Conservation (phyloP, 2,888 invertebrate genomes). For the Synanthedon myopaeformis region DNA sequence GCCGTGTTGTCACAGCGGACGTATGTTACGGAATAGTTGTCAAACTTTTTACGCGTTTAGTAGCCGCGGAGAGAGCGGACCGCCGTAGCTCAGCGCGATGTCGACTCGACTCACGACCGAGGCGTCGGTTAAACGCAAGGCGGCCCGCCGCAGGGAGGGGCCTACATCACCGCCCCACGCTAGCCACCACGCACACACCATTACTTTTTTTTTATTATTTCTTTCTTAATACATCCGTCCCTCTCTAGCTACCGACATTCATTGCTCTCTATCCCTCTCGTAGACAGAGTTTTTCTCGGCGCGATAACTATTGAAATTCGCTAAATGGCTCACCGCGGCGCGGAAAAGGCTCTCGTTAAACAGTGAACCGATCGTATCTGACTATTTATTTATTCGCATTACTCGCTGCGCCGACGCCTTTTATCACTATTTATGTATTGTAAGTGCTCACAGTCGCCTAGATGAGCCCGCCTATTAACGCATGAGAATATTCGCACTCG, state of each 20-base stretch:
- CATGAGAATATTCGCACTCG: conserved; percentile 32
- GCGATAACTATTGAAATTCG: conserved; percentile 71
- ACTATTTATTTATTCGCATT: conserved; percentile 60
- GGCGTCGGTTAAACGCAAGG: conserved; percentile 50
- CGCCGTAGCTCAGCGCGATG: conserved; percentile 57
- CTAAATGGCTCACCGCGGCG: conserved; percentile 67
- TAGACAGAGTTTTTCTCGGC: conserved; percentile 60
- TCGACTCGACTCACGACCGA: conserved; percentile 60
- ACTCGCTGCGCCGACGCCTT: conserved; percentile 43
- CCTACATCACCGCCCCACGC: conserved; percentile 64
- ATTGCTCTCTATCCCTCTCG: conserved; percentile 43
- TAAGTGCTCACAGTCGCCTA: conserved; percentile 20
- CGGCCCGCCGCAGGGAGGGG: conserved; percentile 62
- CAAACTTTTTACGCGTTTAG: conserved; percentile 65
- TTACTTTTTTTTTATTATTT: conserved; percentile 69
- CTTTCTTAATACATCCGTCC: conserved; percentile 61
- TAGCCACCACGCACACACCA: conserved; percentile 65
- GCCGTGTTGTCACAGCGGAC: conserved; percentile 28
- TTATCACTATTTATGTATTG: conserved; percentile 54
- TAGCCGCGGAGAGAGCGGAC: conserved; percentile 35
- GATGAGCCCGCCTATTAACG: conserved; percentile 28
- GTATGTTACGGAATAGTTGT: conserved; percentile 47
- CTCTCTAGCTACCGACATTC: conserved; percentile 38
- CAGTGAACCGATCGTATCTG: conserved; percentile 62
- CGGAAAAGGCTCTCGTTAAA: conserved; percentile 69